These are phyloP conservation scores for Syrrhaptes paradoxus DNA, from an alignment of 2,113 vertebrate species.

Conservation along the genomic window DNA sequence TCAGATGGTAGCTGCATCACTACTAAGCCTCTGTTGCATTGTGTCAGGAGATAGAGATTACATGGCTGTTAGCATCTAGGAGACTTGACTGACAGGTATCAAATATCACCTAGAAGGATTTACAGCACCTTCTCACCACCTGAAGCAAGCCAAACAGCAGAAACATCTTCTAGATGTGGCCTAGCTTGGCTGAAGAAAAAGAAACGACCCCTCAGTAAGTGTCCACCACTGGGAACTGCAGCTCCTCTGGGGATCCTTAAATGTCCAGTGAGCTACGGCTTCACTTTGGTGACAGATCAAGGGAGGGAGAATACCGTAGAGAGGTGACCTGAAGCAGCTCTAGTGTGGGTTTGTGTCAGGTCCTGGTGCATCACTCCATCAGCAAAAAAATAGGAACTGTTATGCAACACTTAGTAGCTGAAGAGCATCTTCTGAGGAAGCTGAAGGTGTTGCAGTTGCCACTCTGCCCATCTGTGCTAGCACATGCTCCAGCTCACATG, in stretches of 20 bases:
- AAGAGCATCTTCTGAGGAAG: not conserved
- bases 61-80: not conserved
- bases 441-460: not conserved
- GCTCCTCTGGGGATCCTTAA: not conserved
- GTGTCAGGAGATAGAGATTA: not conserved
- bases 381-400: not conserved
- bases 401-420: not conserved
- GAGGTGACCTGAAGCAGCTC: not conserved
- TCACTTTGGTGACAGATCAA: not conserved
- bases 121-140: not conserved
- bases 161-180: not conserved
- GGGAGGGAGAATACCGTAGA: not conserved
- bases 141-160: not conserved
- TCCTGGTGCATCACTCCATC: not conserved
- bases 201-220: not conserved
- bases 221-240: fast-evolving
- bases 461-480: not conserved
- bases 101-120: not conserved
- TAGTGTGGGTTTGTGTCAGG: not conserved
- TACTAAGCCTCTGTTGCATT: not conserved
- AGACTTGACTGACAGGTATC: not conserved
- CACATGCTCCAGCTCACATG: not conserved
- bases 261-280: not conserved
- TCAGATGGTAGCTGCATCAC: not conserved
- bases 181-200: not conserved